phyloP scores from a whole-genome alignment of 2,113 vertebrate species.

The Motacilla alba region DNA sequence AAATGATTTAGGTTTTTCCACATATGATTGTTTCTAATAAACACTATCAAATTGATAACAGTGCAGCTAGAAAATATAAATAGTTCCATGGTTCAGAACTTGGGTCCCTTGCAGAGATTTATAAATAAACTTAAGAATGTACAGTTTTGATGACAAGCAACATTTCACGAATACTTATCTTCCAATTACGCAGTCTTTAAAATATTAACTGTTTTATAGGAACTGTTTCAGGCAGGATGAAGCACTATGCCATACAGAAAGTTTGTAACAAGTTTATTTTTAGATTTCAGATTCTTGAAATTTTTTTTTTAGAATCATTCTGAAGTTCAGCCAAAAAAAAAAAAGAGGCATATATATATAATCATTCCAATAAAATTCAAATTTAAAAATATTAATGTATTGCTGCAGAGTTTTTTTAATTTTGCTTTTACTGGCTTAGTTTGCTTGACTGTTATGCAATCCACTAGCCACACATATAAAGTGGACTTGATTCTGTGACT shows the following conservation, averaged over 20 bases:
- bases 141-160: background rate
- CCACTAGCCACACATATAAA: rapidly evolving
- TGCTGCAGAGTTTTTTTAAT: background rate
- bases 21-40: background rate
- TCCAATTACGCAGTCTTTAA: background rate
- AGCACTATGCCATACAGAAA: background rate
- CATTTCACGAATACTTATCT: background rate
- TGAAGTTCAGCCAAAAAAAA: background rate
- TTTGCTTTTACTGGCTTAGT: background rate
- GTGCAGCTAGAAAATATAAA: background rate
- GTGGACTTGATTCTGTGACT: background rate
- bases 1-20: background rate
- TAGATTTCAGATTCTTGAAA: background rate
- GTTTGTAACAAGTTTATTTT: background rate
- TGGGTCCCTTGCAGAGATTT: background rate
- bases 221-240: background rate
- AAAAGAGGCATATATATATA: background rate
- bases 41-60: background rate
- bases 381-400: background rate
- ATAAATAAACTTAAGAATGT: background rate
- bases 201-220: background rate
- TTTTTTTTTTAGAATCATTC: background rate
- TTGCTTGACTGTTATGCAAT: background rate
- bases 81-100: background rate
- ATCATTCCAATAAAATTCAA: background rate